A percentile compares a stretch with the other conserved stretches of the same genome.
Conservation (phyloP, 2,113 vertebrate species). For the Thunnus thynnus region DNA sequence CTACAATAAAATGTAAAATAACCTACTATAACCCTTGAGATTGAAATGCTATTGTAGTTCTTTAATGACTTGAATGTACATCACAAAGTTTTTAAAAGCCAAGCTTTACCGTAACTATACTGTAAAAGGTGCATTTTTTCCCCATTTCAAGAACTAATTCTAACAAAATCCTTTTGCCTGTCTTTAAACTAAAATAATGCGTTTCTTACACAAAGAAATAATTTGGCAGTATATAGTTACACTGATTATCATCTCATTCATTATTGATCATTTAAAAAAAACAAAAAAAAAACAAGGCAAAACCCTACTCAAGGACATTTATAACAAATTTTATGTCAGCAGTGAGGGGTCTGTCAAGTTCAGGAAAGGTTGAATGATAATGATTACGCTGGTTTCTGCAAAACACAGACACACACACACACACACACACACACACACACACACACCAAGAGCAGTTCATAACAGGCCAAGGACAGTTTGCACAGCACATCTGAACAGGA, state of each 20-base stretch:
- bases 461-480: slow-evolving; percentile 43
- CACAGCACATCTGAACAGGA: neutral
- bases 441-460: neutral
- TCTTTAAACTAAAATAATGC: too few relatives aligned
- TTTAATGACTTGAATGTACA: too few relatives aligned
- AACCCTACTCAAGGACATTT: slow-evolving; percentile 45
- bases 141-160: too few relatives aligned
- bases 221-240: neutral
- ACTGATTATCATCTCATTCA: neutral
- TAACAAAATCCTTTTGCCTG: too few relatives aligned
- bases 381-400: neutral
- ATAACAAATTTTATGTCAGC: slow-evolving; percentile 2
- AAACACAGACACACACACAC: neutral
- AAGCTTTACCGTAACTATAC: too few relatives aligned
- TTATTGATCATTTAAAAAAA: neutral
- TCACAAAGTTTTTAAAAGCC: too few relatives aligned
- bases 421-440: neutral
- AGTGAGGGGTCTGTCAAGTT: neutral
- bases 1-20: neutral
- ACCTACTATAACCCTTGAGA: too few relatives aligned
- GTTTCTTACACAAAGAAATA: too few relatives aligned
- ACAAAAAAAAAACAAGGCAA: neutral
- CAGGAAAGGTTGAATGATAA: slow-evolving; percentile 16
- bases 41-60: too few relatives aligned
- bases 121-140: too few relatives aligned